These are phyloP conservation scores for Apocheima hispidaria DNA, from an alignment of 2,888 invertebrate species.

Conservation along the genomic window DNA sequence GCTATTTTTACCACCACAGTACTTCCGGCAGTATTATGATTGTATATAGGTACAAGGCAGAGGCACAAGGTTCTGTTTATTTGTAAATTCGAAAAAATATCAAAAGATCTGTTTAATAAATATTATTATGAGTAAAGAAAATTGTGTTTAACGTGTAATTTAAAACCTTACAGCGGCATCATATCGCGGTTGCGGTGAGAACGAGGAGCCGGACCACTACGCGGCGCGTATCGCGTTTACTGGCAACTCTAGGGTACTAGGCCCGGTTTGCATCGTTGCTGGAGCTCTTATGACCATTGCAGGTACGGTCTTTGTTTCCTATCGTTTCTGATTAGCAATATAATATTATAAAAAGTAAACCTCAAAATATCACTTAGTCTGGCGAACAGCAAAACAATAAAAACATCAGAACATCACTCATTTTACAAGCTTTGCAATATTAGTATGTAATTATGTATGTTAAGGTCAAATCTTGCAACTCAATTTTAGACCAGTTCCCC, in stretches of 20 bases:
- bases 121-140: not conserved
- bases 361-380: no score
- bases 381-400: no score
- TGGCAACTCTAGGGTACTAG: constrained; percentile 90
- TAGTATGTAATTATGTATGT: no score
- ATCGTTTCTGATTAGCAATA: no score
- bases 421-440: no score
- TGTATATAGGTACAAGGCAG: not conserved
- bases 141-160: constrained; percentile 20
- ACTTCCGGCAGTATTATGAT: not conserved
- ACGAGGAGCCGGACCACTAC: constrained; percentile 90
- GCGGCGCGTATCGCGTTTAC: constrained; percentile 90
- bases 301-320: constrained; percentile 62
- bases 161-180: constrained; percentile 87
- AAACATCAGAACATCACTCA: no score
- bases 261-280: constrained; percentile 90
- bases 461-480: no score
- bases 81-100: not conserved
- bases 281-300: constrained; percentile 90
- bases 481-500: no score
- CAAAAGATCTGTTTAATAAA: not conserved
- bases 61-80: constrained; percentile 19
- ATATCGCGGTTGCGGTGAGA: constrained; percentile 90
- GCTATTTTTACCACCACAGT: not conserved
- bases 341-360: no score